Conservation (phyloP, 1,140 invertebrate species). For the Hestina assimilis region DNA sequence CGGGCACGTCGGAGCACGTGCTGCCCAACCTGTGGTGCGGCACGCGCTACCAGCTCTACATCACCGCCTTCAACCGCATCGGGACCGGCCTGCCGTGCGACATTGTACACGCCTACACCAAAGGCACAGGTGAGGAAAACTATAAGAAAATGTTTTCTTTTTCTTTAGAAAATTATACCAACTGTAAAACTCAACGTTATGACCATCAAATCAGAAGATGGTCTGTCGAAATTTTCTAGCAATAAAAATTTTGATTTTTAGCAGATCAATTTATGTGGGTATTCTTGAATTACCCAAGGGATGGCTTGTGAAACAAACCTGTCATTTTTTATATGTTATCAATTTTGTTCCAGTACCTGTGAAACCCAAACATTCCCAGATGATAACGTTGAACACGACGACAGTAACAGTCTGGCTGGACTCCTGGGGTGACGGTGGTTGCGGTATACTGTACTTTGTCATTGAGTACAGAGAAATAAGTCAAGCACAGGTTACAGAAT, state of each 20-base stretch:
- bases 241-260: no score
- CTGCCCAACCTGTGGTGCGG: constrained; percentile 91
- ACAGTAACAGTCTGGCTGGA: constrained; percentile 93
- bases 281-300: no score
- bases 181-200: no score
- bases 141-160: neutral
- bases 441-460: constrained; percentile 92
- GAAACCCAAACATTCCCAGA: constrained; percentile 89
- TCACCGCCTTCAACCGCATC: constrained; percentile 93
- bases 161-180: neutral
- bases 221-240: no score
- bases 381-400: constrained; percentile 92
- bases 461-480: constrained; percentile 86
- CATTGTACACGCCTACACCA: constrained; percentile 90
- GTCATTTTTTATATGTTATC: neutral
- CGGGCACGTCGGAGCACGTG: constrained; percentile 87
- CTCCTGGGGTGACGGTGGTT: constrained; percentile 93
- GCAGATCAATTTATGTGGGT: no score
- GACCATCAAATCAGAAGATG: no score
- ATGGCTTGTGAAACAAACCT: no score
- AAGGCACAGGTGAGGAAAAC: constrained; percentile 82
- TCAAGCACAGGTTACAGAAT: constrained; percentile 71
- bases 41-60: constrained; percentile 91
- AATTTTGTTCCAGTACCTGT: constrained; percentile 81
- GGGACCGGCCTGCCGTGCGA: constrained; percentile 92